A percentile compares a stretch with the other conserved stretches of the same genome.
Conservation (phyloP, 2,797 vertebrate species). For the Phrynocephalus forsythii region DNA sequence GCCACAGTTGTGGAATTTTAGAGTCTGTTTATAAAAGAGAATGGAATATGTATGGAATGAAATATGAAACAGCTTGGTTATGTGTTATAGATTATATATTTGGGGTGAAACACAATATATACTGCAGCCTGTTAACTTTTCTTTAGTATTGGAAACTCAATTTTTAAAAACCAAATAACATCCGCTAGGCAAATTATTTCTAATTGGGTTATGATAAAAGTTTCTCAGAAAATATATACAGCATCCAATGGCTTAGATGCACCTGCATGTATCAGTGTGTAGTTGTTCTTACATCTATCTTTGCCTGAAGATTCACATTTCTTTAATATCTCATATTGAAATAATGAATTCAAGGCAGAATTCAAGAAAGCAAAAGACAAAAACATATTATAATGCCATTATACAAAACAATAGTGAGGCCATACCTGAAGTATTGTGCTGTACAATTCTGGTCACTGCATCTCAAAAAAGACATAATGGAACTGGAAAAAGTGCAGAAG, state of each 20-base stretch:
- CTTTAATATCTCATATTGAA: neutral
- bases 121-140: neutral
- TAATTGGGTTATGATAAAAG: neutral
- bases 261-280: neutral
- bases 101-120: neutral
- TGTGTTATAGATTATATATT: neutral
- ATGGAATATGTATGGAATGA: neutral
- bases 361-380: too few species aligned
- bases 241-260: neutral
- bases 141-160: neutral
- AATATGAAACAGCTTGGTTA: neutral
- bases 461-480: too few species aligned
- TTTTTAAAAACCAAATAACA: neutral
- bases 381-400: too few species aligned
- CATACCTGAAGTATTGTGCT: too few species aligned
- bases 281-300: neutral
- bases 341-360: neutral
- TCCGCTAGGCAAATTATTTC: neutral
- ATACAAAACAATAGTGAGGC: too few species aligned
- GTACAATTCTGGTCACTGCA: too few species aligned
- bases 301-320: neutral
- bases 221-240: neutral
- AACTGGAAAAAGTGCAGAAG: too few species aligned
- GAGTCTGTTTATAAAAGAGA: neutral
- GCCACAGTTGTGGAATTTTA: neutral